Percentiles rank a stretch among this genome's conserved stretches.
These are phyloP conservation scores for Leptonema lineaticorne DNA, from an alignment of 1,140 invertebrate species.

Conservation along the genomic window DNA sequence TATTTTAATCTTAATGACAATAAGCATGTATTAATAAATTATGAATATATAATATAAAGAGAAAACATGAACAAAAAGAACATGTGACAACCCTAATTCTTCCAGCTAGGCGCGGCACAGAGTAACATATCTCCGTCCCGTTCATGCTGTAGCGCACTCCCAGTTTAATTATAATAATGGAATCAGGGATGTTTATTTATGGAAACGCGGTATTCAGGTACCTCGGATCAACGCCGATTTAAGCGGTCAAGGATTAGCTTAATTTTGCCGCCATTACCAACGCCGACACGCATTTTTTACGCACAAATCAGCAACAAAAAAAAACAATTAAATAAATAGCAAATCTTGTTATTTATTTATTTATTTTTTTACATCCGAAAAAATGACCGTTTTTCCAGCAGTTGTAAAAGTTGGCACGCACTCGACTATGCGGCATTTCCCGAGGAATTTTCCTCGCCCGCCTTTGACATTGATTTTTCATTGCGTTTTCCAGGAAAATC, in stretches of 20 bases:
- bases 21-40: too few species aligned
- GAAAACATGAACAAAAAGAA: too few species aligned
- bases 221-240: slow-evolving; percentile 16
- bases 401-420: too few species aligned
- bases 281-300: not conserved
- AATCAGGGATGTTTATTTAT: slow-evolving; percentile 36
- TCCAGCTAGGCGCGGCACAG: not conserved
- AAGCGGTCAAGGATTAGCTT: slow-evolving; percentile 30
- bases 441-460: too few species aligned
- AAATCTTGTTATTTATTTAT: too few species aligned
- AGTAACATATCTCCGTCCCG: slow-evolving; percentile 11
- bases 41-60: too few species aligned
- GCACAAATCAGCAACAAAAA: too few species aligned
- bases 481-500: too few species aligned
- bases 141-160: not conserved
- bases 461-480: not conserved
- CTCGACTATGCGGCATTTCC: too few species aligned
- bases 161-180: slow-evolving; percentile 36
- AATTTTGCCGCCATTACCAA: not conserved
- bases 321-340: too few species aligned
- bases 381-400: not conserved
- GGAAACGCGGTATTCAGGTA: slow-evolving; percentile 27
- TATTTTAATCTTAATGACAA: too few species aligned
- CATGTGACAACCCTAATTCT: slow-evolving; percentile 23
- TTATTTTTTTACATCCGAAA: too few species aligned